phyloP scores from a whole-genome alignment of 2,888 invertebrate genomes.

The Nudaria mundana region DNA sequence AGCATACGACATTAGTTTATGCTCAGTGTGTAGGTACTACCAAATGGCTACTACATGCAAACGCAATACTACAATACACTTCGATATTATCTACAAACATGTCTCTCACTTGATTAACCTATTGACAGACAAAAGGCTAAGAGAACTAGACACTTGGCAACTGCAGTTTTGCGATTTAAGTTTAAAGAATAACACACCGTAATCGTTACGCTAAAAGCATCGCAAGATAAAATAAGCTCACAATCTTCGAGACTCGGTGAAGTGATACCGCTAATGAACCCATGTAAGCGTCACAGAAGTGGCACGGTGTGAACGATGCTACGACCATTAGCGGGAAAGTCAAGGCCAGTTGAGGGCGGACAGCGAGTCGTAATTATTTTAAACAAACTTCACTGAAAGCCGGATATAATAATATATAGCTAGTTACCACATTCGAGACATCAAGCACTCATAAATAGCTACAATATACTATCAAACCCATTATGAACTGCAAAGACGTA shows the following conservation, averaged over 20 bases:
- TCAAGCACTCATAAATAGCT: slow-evolving; percentile 13
- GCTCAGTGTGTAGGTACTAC: no score
- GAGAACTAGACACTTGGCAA: slow-evolving; percentile 45
- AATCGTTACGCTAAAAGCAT: slow-evolving; percentile 72
- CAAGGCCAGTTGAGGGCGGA: slow-evolving; percentile 64
- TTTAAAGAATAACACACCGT: slow-evolving; percentile 49
- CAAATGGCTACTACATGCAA: no score
- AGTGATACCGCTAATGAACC: slow-evolving; percentile 78
- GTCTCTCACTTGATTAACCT: no score
- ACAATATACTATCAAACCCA: slow-evolving; percentile 20
- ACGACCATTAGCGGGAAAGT: slow-evolving; percentile 59
- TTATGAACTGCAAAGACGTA: not conserved
- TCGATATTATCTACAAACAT: no score
- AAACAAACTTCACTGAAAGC: slow-evolving; percentile 50
- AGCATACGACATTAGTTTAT: no score
- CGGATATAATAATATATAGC: slow-evolving; percentile 48
- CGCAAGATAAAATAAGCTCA: slow-evolving; percentile 60
- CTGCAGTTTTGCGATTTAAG: slow-evolving; percentile 32
- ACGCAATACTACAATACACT: no score
- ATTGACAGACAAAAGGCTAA: slow-evolving; percentile 39
- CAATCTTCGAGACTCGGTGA: slow-evolving; percentile 51
- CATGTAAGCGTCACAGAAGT: slow-evolving; percentile 70
- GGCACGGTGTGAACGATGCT: slow-evolving; percentile 65
- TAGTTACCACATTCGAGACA: slow-evolving; percentile 26
- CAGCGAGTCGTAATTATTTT: slow-evolving; percentile 68